Percentiles rank a stretch among this genome's conserved stretches.
Evolutionary conservation across 2,113 vertebrate genomes (phyloP).

Genomic region (Paramormyrops kingsleyae): DNA sequence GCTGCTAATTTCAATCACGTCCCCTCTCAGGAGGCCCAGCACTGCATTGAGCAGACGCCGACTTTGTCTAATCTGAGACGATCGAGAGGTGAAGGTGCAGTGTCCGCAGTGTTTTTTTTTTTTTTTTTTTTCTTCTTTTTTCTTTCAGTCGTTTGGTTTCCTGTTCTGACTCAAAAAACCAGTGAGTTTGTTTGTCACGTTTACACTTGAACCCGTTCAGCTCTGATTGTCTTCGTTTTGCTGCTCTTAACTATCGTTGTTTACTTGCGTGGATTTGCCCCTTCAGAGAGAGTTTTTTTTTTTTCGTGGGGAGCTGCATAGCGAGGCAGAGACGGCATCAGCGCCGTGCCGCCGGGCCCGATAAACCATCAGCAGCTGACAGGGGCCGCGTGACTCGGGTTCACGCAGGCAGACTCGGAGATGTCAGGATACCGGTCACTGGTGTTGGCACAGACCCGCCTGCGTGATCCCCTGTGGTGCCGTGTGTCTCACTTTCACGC

Average conservation of each 20-base stretch:
- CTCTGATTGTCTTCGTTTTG: slow-evolving; percentile 28
- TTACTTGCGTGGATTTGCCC: not conserved
- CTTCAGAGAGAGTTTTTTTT: not conserved
- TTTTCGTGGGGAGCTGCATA: not conserved
- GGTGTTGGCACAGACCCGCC: not conserved
- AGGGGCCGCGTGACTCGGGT: not conserved
- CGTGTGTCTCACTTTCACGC: not conserved
- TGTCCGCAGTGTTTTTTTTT: slow-evolving; percentile 49
- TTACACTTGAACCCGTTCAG: slow-evolving; percentile 35
- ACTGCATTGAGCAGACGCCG: slow-evolving; percentile 50
- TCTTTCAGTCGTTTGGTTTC: slow-evolving; percentile 54
- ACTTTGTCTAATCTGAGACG: slow-evolving; percentile 40
- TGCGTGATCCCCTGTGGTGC: not conserved
- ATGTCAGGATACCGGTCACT: not conserved
- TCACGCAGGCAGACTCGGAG: not conserved
- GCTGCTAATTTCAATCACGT: slow-evolving; percentile 44
- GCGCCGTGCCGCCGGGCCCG: not conserved
- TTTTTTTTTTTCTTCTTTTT: slow-evolving; percentile 39
- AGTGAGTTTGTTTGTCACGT: slow-evolving; percentile 58
- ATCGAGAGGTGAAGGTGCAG: slow-evolving; percentile 60
- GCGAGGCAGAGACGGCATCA: not conserved
- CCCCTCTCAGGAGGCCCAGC: slow-evolving; percentile 46
- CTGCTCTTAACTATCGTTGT: not conserved
- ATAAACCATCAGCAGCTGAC: not conserved
- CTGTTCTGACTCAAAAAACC: slow-evolving; percentile 70